Percentiles rank a stretch among this genome's conserved stretches.
These are phyloP conservation scores for Pipistrellus nathusii DNA, from an alignment of 2,797 vertebrate genomes.

Conservation along the genomic window DNA sequence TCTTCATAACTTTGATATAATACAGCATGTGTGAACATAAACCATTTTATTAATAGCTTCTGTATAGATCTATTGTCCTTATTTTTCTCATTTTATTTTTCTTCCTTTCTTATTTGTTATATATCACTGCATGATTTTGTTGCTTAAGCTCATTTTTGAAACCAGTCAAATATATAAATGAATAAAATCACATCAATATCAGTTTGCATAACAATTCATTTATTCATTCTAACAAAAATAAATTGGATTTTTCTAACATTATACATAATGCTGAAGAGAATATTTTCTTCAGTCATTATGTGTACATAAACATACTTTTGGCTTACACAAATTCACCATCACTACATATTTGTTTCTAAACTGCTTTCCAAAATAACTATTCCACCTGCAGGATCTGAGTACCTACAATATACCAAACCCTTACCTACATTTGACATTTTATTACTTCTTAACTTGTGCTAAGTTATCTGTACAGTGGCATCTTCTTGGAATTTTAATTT, in stretches of 20 bases:
- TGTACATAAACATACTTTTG: neutral
- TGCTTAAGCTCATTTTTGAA: neutral
- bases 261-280: neutral
- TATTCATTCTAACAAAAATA: neutral
- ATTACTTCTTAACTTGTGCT: neutral
- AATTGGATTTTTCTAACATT: neutral
- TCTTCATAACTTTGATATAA: conserved; percentile 18
- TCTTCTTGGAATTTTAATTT: neutral
- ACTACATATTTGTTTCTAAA: neutral
- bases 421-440: neutral
- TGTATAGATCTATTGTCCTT: neutral
- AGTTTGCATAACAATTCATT: conserved; percentile 7
- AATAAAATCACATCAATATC: neutral
- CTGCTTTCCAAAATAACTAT: neutral
- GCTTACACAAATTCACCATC: neutral
- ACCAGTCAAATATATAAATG: neutral
- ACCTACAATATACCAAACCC: neutral
- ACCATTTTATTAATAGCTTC: neutral
- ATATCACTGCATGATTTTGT: neutral
- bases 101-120: neutral
- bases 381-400: neutral
- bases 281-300: neutral
- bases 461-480: neutral
- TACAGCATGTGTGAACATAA: neutral
- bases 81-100: neutral